Conservation (phyloP, 2,888 invertebrate species). For the Tetragnatha montana region DNA sequence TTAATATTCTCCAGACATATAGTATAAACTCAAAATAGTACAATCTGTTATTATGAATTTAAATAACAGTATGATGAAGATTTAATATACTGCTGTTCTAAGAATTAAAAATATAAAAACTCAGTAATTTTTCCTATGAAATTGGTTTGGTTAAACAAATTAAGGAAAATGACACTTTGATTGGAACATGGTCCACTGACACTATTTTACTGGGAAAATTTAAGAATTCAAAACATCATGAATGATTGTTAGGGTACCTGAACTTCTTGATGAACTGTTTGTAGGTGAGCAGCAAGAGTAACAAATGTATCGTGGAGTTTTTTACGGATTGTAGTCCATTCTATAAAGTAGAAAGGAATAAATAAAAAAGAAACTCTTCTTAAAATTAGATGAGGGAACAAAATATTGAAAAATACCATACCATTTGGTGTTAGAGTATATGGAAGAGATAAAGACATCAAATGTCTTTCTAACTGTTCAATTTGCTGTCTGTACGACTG, state of each 20-base stretch:
- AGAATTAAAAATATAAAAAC: too few relatives aligned
- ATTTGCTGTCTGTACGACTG: constrained; percentile 83
- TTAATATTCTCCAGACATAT: too few relatives aligned
- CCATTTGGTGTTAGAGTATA: constrained; percentile 83
- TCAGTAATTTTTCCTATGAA: too few relatives aligned
- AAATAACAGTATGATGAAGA: too few relatives aligned
- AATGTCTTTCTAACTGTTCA: constrained; percentile 84
- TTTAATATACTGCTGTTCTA: too few relatives aligned
- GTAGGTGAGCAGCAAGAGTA: constrained; percentile 89
- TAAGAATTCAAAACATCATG: not conserved
- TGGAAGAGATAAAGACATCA: constrained; percentile 82
- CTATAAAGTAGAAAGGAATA: constrained; percentile 76
- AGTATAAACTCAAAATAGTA: too few relatives aligned
- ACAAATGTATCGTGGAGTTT: constrained; percentile 91
- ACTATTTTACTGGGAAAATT: too few relatives aligned
- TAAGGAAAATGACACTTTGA: too few relatives aligned
- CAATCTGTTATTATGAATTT: too few relatives aligned
- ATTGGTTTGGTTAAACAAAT: too few relatives aligned
- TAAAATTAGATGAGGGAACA: not conserved
- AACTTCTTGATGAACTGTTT: constrained; percentile 85
- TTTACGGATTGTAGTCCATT: constrained; percentile 86
- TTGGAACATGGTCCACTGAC: too few relatives aligned
- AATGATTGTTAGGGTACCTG: constrained; percentile 77
- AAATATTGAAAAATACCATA: constrained; percentile 73
- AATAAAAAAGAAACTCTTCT: constrained; percentile 2